Conservation (phyloP, 1,140 invertebrate species). For the Stratiolaelaps scimitus region DNA sequence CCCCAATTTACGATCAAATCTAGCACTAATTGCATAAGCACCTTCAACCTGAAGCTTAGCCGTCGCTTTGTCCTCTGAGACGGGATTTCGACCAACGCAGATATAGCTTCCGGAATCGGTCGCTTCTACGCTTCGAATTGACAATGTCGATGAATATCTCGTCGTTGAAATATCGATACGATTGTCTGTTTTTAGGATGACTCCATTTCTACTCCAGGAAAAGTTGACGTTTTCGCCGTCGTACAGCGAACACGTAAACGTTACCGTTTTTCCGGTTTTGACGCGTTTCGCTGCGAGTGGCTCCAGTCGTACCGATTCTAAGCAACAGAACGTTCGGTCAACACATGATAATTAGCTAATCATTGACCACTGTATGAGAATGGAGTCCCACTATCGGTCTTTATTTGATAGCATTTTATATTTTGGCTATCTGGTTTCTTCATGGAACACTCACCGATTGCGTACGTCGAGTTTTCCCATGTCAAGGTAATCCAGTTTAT, state of each 20-base stretch:
- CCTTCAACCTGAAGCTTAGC: conserved; percentile 13
- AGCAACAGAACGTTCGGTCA: too few species aligned
- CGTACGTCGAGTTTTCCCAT: too few species aligned
- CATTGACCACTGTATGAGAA: too few species aligned
- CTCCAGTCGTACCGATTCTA: conserved; percentile 9
- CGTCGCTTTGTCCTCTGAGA: conserved; percentile 2
- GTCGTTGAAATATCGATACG: background rate
- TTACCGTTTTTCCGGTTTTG: conserved; percentile 1
- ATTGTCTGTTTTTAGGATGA: background rate
- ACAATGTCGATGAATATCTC: conserved; percentile 1
- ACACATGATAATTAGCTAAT: too few species aligned
- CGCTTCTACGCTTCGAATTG: background rate
- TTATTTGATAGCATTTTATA: too few species aligned
- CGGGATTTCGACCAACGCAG: conserved; percentile 9
- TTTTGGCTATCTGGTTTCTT: too few species aligned
- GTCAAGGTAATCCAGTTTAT: too few species aligned
- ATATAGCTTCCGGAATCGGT: background rate
- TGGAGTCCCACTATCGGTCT: too few species aligned
- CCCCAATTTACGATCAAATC: too few species aligned
- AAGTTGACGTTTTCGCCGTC: conserved; percentile 14
- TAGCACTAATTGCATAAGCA: background rate
- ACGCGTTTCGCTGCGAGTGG: background rate
- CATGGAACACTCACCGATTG: too few species aligned
- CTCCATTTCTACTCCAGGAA: conserved; percentile 10
- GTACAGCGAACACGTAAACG: conserved; percentile 6